A percentile compares a stretch with the other conserved stretches of the same genome.
Evolutionary conservation across 2,888 invertebrate genomes (phyloP).

Genomic region (Hypercompe scribonia): DNA sequence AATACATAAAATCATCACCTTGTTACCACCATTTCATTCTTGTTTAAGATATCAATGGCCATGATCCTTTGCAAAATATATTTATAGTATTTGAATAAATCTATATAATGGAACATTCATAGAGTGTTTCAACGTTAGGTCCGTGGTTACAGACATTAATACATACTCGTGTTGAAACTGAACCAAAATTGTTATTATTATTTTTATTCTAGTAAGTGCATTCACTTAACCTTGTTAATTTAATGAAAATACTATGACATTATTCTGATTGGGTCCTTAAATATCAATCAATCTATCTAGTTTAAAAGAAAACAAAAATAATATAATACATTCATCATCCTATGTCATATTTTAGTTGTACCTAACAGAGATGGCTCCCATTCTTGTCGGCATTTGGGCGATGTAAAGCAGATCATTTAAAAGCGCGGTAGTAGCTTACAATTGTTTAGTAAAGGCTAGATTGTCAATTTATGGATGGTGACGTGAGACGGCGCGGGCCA

Average conservation of each 20-base stretch:
- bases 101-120: no score
- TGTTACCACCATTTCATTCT: no score
- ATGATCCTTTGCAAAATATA: no score
- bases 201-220: background rate
- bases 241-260: background rate
- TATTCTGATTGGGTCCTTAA: background rate
- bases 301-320: no score
- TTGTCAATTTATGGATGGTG: conserved; percentile 79
- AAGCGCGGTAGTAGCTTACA: conserved; percentile 55
- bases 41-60: no score
- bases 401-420: conserved; percentile 57
- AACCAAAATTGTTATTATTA: background rate
- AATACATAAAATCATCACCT: no score
- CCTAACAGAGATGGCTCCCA: conserved; percentile 22
- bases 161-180: no score
- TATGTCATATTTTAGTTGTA: conserved; percentile 15
- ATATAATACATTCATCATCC: background rate
- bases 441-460: conserved; percentile 66
- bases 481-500: conserved; percentile 74
- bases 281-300: background rate
- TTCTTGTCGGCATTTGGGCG: conserved; percentile 52
- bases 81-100: no score
- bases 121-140: background rate
- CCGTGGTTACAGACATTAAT: background rate
- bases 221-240: background rate